A percentile compares a stretch with the other conserved stretches of the same genome.
Conservation (phyloP, 2,113 vertebrate species). For the Dipodomys merriami region DNA sequence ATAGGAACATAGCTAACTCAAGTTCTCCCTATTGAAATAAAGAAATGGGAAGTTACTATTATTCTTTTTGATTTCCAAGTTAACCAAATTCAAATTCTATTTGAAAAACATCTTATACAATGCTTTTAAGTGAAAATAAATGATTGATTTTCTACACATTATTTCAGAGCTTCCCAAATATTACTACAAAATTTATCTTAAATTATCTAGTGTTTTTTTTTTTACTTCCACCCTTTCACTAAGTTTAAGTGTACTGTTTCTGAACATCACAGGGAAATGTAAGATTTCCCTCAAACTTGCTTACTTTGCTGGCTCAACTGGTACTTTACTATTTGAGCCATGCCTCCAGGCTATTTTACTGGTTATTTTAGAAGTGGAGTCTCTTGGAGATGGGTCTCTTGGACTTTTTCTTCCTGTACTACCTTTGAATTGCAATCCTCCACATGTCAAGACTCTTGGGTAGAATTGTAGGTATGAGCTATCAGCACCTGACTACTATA, state of each 20-base stretch:
- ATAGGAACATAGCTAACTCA: background rate
- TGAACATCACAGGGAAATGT: constrained; percentile 25
- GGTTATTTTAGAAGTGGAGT: too few relatives aligned
- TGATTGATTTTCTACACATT: constrained; percentile 14
- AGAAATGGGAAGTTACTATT: constrained; percentile 15
- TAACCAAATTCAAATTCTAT: constrained; percentile 33
- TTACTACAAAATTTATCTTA: constrained; percentile 11
- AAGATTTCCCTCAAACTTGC: constrained; percentile 1
- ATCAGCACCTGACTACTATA: background rate
- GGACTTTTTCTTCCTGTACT: too few relatives aligned
- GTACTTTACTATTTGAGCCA: too few relatives aligned
- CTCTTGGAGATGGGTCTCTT: too few relatives aligned
- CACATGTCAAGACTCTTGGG: too few relatives aligned
- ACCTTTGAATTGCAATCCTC: too few relatives aligned
- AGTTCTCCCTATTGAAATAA: background rate
- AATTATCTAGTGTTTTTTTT: constrained; percentile 28
- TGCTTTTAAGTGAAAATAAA: constrained; percentile 10
- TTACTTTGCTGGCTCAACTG: too few relatives aligned
- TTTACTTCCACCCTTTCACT: background rate
- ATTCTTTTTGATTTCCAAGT: constrained; percentile 37
- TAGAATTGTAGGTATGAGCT: background rate
- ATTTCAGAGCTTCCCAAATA: constrained; percentile 55
- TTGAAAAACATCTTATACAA: background rate
- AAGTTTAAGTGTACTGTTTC: background rate
- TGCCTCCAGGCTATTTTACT: too few relatives aligned